These are phyloP conservation scores for Rhinopomastus cyanomelas DNA, from an alignment of 2,113 vertebrate species.

Conservation along the genomic window DNA sequence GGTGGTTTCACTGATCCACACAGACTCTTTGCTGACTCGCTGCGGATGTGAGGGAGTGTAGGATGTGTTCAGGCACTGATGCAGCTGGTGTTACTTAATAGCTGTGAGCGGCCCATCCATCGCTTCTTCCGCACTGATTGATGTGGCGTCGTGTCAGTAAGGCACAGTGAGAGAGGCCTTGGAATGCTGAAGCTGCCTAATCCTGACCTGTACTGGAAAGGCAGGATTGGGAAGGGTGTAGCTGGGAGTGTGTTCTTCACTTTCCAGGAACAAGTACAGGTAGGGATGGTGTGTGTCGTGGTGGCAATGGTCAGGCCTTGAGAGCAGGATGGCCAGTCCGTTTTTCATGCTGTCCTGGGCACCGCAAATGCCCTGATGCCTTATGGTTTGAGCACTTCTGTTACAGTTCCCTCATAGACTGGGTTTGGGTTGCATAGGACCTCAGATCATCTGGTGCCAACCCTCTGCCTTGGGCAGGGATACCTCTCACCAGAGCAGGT, in stretches of 20 bases:
- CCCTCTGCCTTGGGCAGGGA: too few relatives aligned
- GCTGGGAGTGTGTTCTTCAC: too few relatives aligned
- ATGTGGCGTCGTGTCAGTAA: neutral
- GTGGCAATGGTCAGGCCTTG: neutral
- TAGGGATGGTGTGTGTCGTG: neutral
- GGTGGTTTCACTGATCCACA: neutral
- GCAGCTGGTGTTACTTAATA: neutral
- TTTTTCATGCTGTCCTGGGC: neutral
- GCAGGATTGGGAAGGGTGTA: too few relatives aligned
- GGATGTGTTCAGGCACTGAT: neutral
- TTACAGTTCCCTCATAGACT: too few relatives aligned
- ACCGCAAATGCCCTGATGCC: rapidly evolving
- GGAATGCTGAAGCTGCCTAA: neutral
- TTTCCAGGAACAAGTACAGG: neutral
- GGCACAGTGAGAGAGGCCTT: neutral
- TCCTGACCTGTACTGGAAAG: too few relatives aligned
- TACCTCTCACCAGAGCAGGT: too few relatives aligned
- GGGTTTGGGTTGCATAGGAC: too few relatives aligned
- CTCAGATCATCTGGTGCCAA: too few relatives aligned
- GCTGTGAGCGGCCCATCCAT: constrained; percentile 2
- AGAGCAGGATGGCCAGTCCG: neutral
- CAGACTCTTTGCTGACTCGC: rapidly evolving
- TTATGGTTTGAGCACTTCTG: rapidly evolving
- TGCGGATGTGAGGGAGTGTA: neutral
- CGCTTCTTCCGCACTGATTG: neutral